A percentile compares a stretch with the other conserved stretches of the same genome.
Conservation (phyloP, 53 echinoderm and acorn worm genomes). For the Arbacia lixula region DNA sequence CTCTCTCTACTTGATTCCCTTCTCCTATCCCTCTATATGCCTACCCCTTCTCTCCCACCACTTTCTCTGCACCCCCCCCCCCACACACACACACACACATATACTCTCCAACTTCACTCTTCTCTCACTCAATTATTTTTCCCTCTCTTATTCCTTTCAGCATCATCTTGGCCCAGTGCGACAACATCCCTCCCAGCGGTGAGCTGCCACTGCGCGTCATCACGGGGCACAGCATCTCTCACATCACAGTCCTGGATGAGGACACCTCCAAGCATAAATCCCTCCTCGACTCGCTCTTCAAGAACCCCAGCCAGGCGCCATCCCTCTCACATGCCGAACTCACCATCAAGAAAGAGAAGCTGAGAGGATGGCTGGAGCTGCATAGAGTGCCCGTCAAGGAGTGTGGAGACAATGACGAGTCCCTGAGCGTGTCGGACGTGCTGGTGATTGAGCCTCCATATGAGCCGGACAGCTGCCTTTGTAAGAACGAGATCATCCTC, state of each 20-base stretch:
- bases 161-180: slow-evolving; percentile 38
- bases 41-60: too few relatives aligned
- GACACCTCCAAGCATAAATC: slow-evolving; percentile 29
- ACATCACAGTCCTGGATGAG: slow-evolving; percentile 25
- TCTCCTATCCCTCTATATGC: too few relatives aligned
- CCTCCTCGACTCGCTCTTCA: slow-evolving; percentile 30
- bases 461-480: slow-evolving; percentile 78
- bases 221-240: slow-evolving; percentile 30
- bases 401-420: slow-evolving; percentile 71
- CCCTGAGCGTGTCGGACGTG: slow-evolving; percentile 76
- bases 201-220: slow-evolving; percentile 25
- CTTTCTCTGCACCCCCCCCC: too few relatives aligned
- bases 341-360: slow-evolving; percentile 57
- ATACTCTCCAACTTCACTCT: too few relatives aligned
- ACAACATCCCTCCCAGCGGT: slow-evolving; percentile 1
- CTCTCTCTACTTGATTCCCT: too few relatives aligned
- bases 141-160: neutral
- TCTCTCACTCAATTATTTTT: neutral
- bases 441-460: slow-evolving; percentile 93
- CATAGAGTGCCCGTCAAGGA: slow-evolving; percentile 79
- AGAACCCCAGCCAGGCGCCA: neutral
- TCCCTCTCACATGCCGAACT: slow-evolving; percentile 34
- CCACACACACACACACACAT: too few relatives aligned
- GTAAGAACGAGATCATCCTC: slow-evolving; percentile 95
- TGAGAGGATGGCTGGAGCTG: slow-evolving; percentile 82